Evolutionary conservation across 2,888 invertebrate genomes (phyloP).

Genomic region (Tupiocoris notatus): DNA sequence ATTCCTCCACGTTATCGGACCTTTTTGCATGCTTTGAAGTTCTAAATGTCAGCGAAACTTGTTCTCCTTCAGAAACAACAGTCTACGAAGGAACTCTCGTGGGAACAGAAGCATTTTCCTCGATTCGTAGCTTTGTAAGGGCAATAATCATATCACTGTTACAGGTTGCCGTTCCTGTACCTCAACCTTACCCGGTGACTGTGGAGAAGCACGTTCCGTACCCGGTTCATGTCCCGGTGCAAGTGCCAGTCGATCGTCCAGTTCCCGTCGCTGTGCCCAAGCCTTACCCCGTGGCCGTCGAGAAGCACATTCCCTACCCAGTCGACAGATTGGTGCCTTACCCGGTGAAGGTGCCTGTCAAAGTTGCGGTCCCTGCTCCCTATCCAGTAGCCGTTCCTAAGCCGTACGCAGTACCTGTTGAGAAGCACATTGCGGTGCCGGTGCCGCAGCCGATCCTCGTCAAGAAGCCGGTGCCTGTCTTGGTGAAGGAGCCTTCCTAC

Average conservation of each 20-base stretch:
- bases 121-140: too few relatives aligned
- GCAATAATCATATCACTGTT: not conserved
- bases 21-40: too few relatives aligned
- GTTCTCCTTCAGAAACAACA: too few relatives aligned
- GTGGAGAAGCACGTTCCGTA: slow-evolving; percentile 58
- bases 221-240: slow-evolving; percentile 53
- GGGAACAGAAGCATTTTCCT: too few relatives aligned
- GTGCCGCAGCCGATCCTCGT: slow-evolving; percentile 60
- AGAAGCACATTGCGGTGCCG: slow-evolving; percentile 57
- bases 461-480: slow-evolving; percentile 58
- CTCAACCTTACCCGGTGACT: slow-evolving; percentile 58
- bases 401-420: slow-evolving; percentile 54
- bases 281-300: slow-evolving; percentile 55
- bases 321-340: slow-evolving; percentile 58
- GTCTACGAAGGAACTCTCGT: too few relatives aligned
- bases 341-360: slow-evolving; percentile 51
- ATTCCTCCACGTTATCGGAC: too few relatives aligned
- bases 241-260: slow-evolving; percentile 53
- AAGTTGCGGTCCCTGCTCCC: slow-evolving; percentile 50
- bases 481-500: slow-evolving; percentile 51
- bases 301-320: slow-evolving; percentile 56
- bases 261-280: slow-evolving; percentile 54
- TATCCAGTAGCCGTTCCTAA: slow-evolving; percentile 54
- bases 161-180: slow-evolving; percentile 55
- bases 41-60: too few relatives aligned